These are phyloP conservation scores for Mythimna vitellina DNA, from an alignment of 2,888 invertebrate genomes.

Conservation along the genomic window DNA sequence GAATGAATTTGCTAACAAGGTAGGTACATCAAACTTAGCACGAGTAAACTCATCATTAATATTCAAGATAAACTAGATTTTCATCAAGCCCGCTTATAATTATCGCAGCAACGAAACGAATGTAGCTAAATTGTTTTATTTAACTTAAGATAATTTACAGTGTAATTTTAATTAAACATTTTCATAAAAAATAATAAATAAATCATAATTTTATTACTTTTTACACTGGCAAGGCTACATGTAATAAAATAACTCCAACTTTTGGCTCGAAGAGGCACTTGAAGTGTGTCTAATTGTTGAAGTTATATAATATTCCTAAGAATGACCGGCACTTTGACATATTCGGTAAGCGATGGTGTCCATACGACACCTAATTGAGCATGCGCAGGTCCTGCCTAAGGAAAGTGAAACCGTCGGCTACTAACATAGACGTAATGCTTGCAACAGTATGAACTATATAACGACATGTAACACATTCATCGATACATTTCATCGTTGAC, in stretches of 20 bases:
- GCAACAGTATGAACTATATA: slow-evolving; percentile 90
- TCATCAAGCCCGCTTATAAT: neutral
- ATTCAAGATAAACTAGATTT: neutral
- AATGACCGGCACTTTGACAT: slow-evolving; percentile 78
- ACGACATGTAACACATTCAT: slow-evolving; percentile 82
- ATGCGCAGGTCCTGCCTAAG: slow-evolving; percentile 86
- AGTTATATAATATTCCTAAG: slow-evolving; percentile 83
- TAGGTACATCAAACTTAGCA: neutral
- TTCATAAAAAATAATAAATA: neutral
- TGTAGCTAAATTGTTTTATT: neutral
- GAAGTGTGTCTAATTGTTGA: slow-evolving; percentile 47
- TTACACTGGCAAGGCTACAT: slow-evolving; percentile 20
- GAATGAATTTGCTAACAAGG: slow-evolving; percentile 10
- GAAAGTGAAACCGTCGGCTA: slow-evolving; percentile 87
- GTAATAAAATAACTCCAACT: slow-evolving; percentile 35
- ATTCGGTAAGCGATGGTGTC: slow-evolving; percentile 83
- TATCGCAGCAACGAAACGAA: neutral
- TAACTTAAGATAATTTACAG: no score
- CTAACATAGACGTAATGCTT: slow-evolving; percentile 85
- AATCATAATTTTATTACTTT: neutral
- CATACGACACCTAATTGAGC: slow-evolving; percentile 83
- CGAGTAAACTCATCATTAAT: neutral
- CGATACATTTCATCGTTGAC: slow-evolving; percentile 82
- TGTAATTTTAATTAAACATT: neutral
- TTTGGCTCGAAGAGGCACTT: slow-evolving; percentile 34